A percentile compares a stretch with the other conserved stretches of the same genome.
phyloP scores from a whole-genome alignment of 2,888 invertebrate species.

The Hirudinaria manillensis region DNA sequence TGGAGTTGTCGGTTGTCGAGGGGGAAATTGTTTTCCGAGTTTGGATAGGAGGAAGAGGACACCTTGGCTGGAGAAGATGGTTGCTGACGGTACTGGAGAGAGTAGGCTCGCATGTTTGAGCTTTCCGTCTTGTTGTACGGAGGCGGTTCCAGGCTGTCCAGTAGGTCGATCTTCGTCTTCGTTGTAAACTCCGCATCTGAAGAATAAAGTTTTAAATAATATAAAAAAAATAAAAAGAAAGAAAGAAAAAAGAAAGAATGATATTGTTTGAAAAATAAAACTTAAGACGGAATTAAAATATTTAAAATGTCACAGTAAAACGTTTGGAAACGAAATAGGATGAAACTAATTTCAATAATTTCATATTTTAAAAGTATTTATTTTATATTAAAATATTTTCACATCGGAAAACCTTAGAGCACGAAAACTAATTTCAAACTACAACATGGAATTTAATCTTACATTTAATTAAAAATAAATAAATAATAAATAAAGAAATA shows the following conservation, averaged over 20 bases:
- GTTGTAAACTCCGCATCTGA: neutral
- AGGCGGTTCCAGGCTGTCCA: neutral
- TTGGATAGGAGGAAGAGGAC: neutral
- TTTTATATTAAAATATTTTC: neutral
- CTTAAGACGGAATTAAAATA: too few species aligned
- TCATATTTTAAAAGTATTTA: neutral
- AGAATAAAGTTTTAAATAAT: neutral
- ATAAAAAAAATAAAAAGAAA: neutral
- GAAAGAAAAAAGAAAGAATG: too few species aligned
- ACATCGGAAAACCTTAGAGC: too few species aligned
- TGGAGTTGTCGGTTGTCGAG: neutral
- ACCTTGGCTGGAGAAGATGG: neutral
- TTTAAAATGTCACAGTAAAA: too few species aligned
- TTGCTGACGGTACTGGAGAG: slow-evolving; percentile 3
- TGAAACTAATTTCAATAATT: neutral
- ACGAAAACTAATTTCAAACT: too few species aligned
- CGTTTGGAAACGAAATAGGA: neutral
- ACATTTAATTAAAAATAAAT: too few species aligned
- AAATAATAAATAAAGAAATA: too few species aligned
- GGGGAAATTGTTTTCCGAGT: neutral
- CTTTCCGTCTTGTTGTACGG: neutral
- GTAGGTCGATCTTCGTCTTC: slow-evolving; percentile 3
- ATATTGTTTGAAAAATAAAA: too few species aligned
- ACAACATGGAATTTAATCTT: too few species aligned
- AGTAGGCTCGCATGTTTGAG: too few species aligned